Evolutionary conservation across 2,888 invertebrate species (phyloP).

Genomic region (Sinopyrophorus schimmeli): DNA sequence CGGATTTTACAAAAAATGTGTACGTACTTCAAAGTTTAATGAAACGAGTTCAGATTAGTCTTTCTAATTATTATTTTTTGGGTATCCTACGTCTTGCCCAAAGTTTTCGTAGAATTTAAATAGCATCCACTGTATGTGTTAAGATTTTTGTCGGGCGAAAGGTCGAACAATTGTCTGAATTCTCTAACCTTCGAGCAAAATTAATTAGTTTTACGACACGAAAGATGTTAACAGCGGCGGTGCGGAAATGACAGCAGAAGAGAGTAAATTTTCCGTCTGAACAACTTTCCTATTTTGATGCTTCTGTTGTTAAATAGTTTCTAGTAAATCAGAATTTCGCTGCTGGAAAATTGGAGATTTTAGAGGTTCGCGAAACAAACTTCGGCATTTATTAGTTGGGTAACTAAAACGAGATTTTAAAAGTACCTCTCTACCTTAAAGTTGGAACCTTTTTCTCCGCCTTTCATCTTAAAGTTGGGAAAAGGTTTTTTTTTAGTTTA

Average conservation of each 20-base stretch:
- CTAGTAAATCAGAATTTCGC: not conserved
- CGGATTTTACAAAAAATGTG: too few relatives aligned
- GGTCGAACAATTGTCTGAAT: slow-evolving; percentile 12
- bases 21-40: too few relatives aligned
- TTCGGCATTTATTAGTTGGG: slow-evolving; percentile 3
- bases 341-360: slow-evolving; percentile 6
- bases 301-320: not conserved
- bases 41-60: too few relatives aligned
- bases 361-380: not conserved
- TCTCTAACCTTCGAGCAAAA: slow-evolving; percentile 17
- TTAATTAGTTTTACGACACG: slow-evolving; percentile 17
- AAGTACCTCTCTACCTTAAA: not conserved
- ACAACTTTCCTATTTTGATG: slow-evolving; percentile 5
- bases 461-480: too few relatives aligned
- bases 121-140: too few relatives aligned
- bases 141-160: too few relatives aligned
- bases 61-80: too few relatives aligned
- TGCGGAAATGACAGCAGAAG: slow-evolving; percentile 15
- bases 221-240: slow-evolving; percentile 13
- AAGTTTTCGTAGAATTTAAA: too few relatives aligned
- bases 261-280: slow-evolving; percentile 12
- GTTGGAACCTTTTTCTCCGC: too few relatives aligned
- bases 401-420: slow-evolving; percentile 4
- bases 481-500: too few relatives aligned
- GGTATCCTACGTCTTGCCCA: too few relatives aligned